A percentile compares a stretch with the other conserved stretches of the same genome.
Evolutionary conservation across 2,888 invertebrate genomes (phyloP).

Genomic region (Lordiphosa andalusiaca): DNA sequence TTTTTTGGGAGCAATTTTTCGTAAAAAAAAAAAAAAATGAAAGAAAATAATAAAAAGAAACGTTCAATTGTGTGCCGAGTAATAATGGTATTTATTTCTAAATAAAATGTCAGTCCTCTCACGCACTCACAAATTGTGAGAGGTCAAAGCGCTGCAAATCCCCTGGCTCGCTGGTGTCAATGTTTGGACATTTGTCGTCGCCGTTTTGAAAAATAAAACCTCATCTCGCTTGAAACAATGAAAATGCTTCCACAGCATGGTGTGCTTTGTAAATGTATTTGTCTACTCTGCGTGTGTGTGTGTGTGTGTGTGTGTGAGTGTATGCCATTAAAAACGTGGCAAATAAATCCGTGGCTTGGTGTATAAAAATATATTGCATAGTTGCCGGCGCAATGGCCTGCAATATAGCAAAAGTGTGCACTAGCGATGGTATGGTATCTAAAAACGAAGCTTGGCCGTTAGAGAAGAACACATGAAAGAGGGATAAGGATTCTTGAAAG

Average conservation of each 20-base stretch:
- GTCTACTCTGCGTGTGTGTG: constrained; percentile 20
- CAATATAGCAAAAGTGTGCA: constrained; percentile 7
- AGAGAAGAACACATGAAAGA: too few relatives aligned
- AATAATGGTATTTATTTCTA: constrained; percentile 65
- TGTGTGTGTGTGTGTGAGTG: constrained; percentile 32
- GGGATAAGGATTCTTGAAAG: too few relatives aligned
- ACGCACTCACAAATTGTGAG: constrained; percentile 19
- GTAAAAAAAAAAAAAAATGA: neutral
- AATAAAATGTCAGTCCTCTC: constrained; percentile 48
- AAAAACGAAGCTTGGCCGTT: too few relatives aligned
- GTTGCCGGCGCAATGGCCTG: constrained; percentile 13
- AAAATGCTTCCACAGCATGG: constrained; percentile 16
- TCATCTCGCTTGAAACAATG: constrained; percentile 34
- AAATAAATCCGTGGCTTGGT: constrained; percentile 18
- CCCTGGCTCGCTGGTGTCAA: constrained; percentile 42
- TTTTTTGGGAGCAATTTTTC: constrained; percentile 7
- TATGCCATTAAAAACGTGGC: constrained; percentile 27
- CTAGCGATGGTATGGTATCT: neutral
- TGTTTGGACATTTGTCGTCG: constrained; percentile 45
- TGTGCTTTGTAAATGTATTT: constrained; percentile 8
- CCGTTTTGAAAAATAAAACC: constrained; percentile 45
- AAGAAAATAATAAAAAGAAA: constrained; percentile 1
- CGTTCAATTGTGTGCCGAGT: constrained; percentile 32
- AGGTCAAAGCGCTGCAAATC: constrained; percentile 63
- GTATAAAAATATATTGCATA: constrained; percentile 31